Conservation (phyloP, 1,140 invertebrate species). For the Druon quercuslanigerum region DNA sequence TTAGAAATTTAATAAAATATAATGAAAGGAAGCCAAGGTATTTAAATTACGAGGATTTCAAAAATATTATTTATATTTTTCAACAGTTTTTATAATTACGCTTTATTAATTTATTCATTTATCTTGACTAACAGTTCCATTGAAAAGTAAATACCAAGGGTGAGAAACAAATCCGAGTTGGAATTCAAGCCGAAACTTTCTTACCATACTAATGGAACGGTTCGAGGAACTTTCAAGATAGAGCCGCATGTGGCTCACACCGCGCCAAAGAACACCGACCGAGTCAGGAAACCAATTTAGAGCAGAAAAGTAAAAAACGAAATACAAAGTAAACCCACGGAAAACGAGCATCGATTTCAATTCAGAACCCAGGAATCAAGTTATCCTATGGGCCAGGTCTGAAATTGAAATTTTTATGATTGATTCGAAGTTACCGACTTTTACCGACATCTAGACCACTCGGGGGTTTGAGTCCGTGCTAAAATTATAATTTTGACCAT, state of each 20-base stretch:
- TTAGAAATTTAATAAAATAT: no score
- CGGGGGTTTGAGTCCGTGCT: no score
- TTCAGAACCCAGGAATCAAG: constrained; percentile 33
- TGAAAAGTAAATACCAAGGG: constrained; percentile 68
- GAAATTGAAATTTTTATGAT: constrained; percentile 11
- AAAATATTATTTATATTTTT: no score
- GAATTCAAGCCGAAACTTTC: constrained; percentile 62
- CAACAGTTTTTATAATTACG: no score
- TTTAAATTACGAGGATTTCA: no score
- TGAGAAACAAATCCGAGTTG: constrained; percentile 71
- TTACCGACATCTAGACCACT: no score
- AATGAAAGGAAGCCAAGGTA: no score
- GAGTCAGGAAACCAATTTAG: constrained; percentile 51
- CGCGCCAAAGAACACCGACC: constrained; percentile 30
- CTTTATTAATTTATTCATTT: constrained; percentile 51
- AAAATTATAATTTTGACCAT: no score
- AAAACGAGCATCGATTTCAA: constrained; percentile 49
- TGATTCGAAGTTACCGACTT: background rate
- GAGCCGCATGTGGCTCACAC: constrained; percentile 34
- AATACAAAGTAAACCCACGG: constrained; percentile 28
- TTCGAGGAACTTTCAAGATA: constrained; percentile 51
- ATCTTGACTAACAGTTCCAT: constrained; percentile 52
- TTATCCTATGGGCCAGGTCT: background rate
- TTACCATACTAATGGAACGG: constrained; percentile 29
- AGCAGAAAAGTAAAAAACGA: constrained; percentile 41